These are phyloP conservation scores for Resseliella maxima DNA, from an alignment of 2,888 invertebrate species.

Conservation along the genomic window DNA sequence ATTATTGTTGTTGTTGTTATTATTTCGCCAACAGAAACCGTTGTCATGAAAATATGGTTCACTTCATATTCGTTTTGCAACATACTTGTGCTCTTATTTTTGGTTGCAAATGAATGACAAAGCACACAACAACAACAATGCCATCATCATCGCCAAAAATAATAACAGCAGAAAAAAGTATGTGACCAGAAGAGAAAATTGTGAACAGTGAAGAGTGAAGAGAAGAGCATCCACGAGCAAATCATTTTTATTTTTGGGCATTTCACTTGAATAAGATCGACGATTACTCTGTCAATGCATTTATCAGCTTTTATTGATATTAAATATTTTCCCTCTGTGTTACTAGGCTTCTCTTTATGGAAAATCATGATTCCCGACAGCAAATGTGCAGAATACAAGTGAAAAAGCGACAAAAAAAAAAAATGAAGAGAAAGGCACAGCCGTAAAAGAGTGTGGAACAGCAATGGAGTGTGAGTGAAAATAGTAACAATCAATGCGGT, in stretches of 20 bases:
- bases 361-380: too few species aligned
- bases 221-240: background rate
- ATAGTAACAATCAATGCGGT: constrained; percentile 1
- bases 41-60: constrained; percentile 1
- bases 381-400: background rate
- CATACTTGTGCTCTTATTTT: background rate
- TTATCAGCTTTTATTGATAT: constrained; percentile 28
- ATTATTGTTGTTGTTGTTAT: too few species aligned
- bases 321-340: background rate
- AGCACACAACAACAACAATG: background rate
- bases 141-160: background rate
- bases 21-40: background rate
- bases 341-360: background rate
- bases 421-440: too few species aligned
- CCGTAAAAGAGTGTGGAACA: too few species aligned
- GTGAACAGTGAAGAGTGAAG: too few species aligned
- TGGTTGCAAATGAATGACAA: background rate
- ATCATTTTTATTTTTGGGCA: background rate
- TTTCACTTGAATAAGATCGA: constrained; percentile 18
- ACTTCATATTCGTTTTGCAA: constrained; percentile 9
- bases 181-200: too few species aligned
- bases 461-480: background rate
- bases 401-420: too few species aligned
- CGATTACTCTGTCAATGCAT: constrained; percentile 2
- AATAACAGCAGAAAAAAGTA: background rate